Conservation (phyloP, 2,888 invertebrate species). For the Noctua janthina region DNA sequence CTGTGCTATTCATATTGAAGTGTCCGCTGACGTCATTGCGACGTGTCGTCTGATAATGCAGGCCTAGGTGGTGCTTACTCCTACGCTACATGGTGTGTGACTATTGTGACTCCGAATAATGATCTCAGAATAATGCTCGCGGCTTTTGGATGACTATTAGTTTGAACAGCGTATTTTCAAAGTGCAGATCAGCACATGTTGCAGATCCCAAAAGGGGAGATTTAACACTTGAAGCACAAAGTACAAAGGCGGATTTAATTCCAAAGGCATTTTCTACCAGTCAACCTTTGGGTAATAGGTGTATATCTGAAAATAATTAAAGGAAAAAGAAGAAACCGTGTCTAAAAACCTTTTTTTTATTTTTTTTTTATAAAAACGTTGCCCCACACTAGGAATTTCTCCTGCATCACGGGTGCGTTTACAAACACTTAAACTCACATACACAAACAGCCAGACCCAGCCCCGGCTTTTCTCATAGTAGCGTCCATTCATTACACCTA, state of each 20-base stretch:
- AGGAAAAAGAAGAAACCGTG: neutral
- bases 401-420: too few relatives aligned
- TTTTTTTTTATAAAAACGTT: too few relatives aligned
- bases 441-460: too few relatives aligned
- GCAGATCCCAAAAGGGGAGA: neutral
- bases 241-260: too few relatives aligned
- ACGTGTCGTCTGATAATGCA: constrained; percentile 46
- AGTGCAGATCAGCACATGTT: neutral
- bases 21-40: constrained; percentile 59
- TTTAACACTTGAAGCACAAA: too few relatives aligned
- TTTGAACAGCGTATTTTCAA: neutral
- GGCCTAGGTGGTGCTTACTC: constrained; percentile 36
- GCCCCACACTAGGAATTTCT: too few relatives aligned
- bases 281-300: too few relatives aligned
- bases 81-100: constrained; percentile 42
- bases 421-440: too few relatives aligned
- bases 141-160: constrained; percentile 24
- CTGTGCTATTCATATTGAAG: constrained; percentile 39
- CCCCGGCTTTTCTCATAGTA: neutral
- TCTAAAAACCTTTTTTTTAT: neutral
- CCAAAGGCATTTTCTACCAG: too few relatives aligned
- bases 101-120: constrained; percentile 35
- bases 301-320: neutral
- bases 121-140: constrained; percentile 9
- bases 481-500: neutral